Base-by-base conservation (phyloP, 1,140 invertebrate genomes). In the Aradophagus sp. region DNA sequence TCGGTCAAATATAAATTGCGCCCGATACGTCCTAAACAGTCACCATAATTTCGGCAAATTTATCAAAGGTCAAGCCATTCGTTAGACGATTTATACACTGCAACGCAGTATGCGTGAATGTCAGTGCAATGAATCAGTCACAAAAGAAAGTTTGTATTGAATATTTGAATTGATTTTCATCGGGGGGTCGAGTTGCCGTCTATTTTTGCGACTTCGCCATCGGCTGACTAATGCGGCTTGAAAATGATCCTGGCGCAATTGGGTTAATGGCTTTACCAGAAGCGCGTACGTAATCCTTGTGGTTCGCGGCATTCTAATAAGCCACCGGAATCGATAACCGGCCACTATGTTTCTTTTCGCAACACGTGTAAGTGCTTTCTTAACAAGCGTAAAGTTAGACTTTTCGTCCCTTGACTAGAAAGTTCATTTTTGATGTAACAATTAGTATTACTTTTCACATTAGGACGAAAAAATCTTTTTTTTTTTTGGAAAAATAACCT, bases 211-310 rank as follows among this genome's bases (percentile, higher is more conserved):
- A 2, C 26, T 52, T 59, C 59, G 45, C 58, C 52, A 68, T 72
- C 58, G 52, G 70, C 77, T 73, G 65, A 77, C 58, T 68, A 48
- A 39, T 47, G 3, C 19, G 12, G 11, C 44, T 29, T 44, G 20
- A 34, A 74, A 68, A 61, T 75, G 77, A 80, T 80, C 69, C 53
- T 52, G 31, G 58, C 62, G 73, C 73, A 82, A 82, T 82, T 80
- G 78, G 79, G 79, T 77, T 81, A 81, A 82, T 81, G 76, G 80
- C 55, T 72, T 32, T 35, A 58, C 45, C 45, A 5, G 53, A 26
- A 55, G 44, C 42, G 44, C 42, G 41, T 61, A 39, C 36, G 41
- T 50, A 27, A 38, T 59, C 29, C 53, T 61, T 68, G 44, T 31
- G 36, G 10, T 45, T 65, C 31, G 42, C 35, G 36, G 20, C 23